Conservation (phyloP, 2,113 vertebrate genomes). For the Ancistrus triradiatus region DNA sequence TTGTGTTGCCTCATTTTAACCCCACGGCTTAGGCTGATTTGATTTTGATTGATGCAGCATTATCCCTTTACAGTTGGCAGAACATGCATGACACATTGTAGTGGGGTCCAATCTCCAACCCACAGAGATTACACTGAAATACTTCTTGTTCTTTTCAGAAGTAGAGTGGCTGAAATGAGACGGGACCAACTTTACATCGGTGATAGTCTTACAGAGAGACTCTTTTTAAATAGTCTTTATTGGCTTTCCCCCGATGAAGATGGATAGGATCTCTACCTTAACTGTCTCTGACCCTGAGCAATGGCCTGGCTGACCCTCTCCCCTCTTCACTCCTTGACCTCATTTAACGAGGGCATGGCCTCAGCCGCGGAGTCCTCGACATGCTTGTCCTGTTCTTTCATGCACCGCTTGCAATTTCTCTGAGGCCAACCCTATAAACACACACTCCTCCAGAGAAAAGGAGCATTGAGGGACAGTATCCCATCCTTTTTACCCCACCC, state of each 20-base stretch:
- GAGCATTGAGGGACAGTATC: slow-evolving; percentile 38
- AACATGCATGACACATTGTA: too few relatives aligned
- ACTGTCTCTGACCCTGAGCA: slow-evolving; percentile 38
- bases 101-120: too few relatives aligned
- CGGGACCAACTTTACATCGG: slow-evolving; percentile 16
- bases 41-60: slow-evolving; percentile 11
- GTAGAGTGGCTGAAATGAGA: neutral
- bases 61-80: slow-evolving; percentile 2
- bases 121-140: too few relatives aligned
- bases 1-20: slow-evolving; percentile 9
- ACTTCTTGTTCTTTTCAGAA: slow-evolving; percentile 9
- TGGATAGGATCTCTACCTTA: slow-evolving; percentile 38
- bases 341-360: slow-evolving; percentile 32
- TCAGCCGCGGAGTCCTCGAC: slow-evolving; percentile 23
- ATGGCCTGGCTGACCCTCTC: slow-evolving; percentile 33
- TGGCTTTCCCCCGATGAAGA: slow-evolving; percentile 29
- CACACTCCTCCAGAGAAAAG: slow-evolving; percentile 44
- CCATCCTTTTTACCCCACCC: slow-evolving; percentile 19
- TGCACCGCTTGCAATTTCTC: slow-evolving; percentile 4
- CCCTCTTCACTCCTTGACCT: slow-evolving; percentile 50
- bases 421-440: slow-evolving; percentile 17
- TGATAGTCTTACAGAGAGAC: slow-evolving; percentile 25
- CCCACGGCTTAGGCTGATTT: neutral
- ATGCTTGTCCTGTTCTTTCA: slow-evolving; percentile 32
- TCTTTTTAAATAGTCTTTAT: slow-evolving; percentile 23